Conservation (phyloP, 1,140 invertebrate species). For the Musca domestica region DNA sequence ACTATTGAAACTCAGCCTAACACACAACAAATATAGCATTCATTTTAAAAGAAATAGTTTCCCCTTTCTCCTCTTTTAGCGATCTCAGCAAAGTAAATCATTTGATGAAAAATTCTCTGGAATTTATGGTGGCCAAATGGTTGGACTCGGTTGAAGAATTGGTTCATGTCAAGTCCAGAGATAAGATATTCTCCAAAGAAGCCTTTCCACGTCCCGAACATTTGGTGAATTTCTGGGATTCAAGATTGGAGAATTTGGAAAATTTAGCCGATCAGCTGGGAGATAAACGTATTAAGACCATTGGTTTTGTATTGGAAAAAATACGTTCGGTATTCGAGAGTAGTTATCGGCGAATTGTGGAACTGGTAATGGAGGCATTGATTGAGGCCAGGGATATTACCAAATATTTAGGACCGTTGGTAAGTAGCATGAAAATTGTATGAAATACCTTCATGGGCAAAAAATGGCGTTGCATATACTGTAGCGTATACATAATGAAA, state of each 20-base stretch:
- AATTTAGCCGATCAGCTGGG: conserved; percentile 80
- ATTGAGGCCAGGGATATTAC: conserved; percentile 68
- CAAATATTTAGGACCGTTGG: conserved; percentile 63
- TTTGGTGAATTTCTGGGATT: conserved; percentile 70
- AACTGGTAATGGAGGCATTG: conserved; percentile 63
- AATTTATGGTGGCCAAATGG: conserved; percentile 76
- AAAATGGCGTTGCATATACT: not conserved
- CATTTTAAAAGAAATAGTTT: not conserved
- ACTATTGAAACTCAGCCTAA: no score
- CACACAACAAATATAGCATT: not conserved
- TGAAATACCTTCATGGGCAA: not conserved
- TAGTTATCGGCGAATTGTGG: conserved; percentile 67
- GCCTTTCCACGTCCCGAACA: conserved; percentile 64
- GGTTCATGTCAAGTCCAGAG: conserved; percentile 54
- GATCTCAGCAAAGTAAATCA: conserved; percentile 55
- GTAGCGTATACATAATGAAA: not conserved
- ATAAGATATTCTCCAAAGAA: conserved; percentile 36
- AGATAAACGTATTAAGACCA: conserved; percentile 74
- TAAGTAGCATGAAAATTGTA: conserved; percentile 32
- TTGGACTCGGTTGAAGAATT: conserved; percentile 68
- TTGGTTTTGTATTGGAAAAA: conserved; percentile 72
- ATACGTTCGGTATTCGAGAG: conserved; percentile 71
- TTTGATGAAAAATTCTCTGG: conserved; percentile 65
- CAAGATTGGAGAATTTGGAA: conserved; percentile 71
- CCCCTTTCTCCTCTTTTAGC: conserved; percentile 25